Percentiles rank a stretch among this genome's conserved stretches.
Evolutionary conservation across 2,113 vertebrate genomes (phyloP).

Genomic region (Platysteira castanea): DNA sequence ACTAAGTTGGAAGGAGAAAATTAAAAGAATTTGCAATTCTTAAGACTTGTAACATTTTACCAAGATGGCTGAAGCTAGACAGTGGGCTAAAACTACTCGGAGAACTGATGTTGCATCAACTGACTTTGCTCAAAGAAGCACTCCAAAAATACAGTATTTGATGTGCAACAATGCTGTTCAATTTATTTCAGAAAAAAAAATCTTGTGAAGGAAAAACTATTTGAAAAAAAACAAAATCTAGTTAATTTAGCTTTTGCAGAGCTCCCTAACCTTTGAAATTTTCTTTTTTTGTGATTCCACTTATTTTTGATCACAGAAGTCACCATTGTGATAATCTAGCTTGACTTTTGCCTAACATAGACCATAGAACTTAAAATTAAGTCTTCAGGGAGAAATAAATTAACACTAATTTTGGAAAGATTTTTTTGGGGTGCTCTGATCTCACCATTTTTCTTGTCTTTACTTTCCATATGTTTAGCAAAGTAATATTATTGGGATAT

Average conservation of each 20-base stretch:
- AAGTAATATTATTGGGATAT: not conserved
- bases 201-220: not conserved
- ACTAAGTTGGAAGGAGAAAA: not conserved
- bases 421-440: not conserved
- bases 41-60: not conserved
- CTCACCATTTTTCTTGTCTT: not conserved
- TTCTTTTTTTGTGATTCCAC: not conserved
- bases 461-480: not conserved
- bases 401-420: not conserved
- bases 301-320: constrained; percentile 38
- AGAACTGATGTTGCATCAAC: not conserved
- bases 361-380: constrained; percentile 15
- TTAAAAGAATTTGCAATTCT: not conserved
- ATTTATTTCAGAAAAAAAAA: not conserved
- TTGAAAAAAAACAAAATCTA: not conserved
- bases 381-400: not conserved
- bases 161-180: not conserved
- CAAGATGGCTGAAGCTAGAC: not conserved
- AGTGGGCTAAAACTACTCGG: not conserved
- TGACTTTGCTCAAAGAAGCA: not conserved
- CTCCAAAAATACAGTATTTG: not conserved
- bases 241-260: not conserved
- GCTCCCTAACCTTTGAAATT: not conserved
- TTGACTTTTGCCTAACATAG: constrained; percentile 41
- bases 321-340: constrained; percentile 60